Evolutionary conservation across 2,113 vertebrate genomes (phyloP).

Genomic region (Scalopus aquaticus): DNA sequence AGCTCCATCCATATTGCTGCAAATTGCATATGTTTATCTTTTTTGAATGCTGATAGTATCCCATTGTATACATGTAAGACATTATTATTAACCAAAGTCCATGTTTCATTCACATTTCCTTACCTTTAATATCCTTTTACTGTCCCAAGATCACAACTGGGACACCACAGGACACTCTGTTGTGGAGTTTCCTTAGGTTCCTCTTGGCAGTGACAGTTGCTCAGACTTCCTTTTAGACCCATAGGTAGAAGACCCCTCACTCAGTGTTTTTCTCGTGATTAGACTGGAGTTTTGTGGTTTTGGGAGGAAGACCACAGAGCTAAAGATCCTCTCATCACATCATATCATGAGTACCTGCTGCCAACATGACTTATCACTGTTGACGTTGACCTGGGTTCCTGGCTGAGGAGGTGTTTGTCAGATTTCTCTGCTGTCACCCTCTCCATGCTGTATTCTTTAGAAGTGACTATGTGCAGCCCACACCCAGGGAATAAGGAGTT

Average conservation of each 20-base stretch:
- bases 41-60: no score
- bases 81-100: background rate
- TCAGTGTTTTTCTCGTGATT: background rate
- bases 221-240: background rate
- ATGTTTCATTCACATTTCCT: background rate
- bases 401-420: background rate
- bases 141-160: background rate
- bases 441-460: background rate
- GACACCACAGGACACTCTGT: background rate
- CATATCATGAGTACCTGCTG: background rate
- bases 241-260: background rate
- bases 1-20: no score
- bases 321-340: background rate
- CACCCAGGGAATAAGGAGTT: background rate
- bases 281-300: background rate
- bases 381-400: background rate
- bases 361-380: background rate
- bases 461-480: background rate
- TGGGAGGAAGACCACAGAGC: background rate
- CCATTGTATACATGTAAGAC: no score
- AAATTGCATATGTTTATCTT: no score
- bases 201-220: background rate
- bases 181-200: background rate
- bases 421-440: background rate
- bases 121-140: background rate